phyloP scores from a whole-genome alignment of 2,888 invertebrate species.

The Palloptera scutellata region DNA sequence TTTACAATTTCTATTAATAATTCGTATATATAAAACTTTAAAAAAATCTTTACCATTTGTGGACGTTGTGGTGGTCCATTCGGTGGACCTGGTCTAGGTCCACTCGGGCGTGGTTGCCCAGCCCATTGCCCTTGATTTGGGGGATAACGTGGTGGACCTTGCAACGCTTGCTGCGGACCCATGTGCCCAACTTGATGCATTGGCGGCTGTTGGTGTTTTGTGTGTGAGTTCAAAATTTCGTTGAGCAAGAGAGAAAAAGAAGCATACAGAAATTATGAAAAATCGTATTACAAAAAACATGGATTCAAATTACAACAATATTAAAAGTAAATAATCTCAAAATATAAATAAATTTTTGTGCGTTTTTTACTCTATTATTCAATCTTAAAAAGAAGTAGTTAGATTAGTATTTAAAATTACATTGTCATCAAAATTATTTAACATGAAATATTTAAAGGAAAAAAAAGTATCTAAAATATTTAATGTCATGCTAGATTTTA shows the following conservation, averaged over 20 bases:
- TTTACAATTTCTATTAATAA: no score
- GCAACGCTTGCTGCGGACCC: conserved; percentile 67
- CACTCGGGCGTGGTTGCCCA: conserved; percentile 66
- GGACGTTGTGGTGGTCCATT: conserved; percentile 68
- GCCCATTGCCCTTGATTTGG: conserved; percentile 64
- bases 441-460: not conserved
- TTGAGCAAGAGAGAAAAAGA: conserved; percentile 50
- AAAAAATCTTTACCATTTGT: conserved; percentile 66
- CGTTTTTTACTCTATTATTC: no score
- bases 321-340: conserved; percentile 45
- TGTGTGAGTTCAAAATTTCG: no score
- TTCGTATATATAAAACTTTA: conserved; percentile 8
- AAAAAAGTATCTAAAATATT: no score
- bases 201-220: conserved; percentile 50
- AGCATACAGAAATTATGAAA: conserved; percentile 29
- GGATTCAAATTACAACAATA: conserved; percentile 56
- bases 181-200: conserved; percentile 70
- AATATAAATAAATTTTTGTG: no score
- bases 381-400: not conserved
- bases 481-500: no score
- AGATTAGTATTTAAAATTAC: not conserved
- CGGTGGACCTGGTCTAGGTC: conserved; percentile 66
- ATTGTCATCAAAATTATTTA: not conserved
- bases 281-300: conserved; percentile 41
- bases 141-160: conserved; percentile 67